Base-by-base conservation (phyloP, 1,140 invertebrate genomes). In the Subanguina moxae region DNA sequence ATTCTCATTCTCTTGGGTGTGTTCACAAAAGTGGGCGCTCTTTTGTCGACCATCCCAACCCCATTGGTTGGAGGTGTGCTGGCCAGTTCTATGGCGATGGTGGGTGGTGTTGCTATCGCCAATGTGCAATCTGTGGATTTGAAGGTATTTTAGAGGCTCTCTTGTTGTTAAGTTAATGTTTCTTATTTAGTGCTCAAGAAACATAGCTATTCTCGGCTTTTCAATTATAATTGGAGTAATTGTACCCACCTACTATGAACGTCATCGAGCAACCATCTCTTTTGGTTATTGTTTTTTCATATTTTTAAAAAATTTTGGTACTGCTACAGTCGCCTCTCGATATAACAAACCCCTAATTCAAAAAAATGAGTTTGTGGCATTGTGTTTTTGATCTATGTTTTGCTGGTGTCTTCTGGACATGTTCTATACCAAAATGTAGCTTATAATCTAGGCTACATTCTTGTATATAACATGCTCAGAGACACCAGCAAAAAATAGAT, bases 221-320 rank as follows among this genome's bases (percentile, higher is more conserved):
- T 82, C 84, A 0, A 64, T 85, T n/a, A 76, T 85, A 64, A 72
- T 84, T 32, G 84, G 84, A 5, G 64, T 85, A 15, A 83, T 84
- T 76, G 73, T 84, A 0, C 66, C 66, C 17, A 58, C 58, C 23
- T 68, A 45, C 25, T 68, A 68, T 42, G 23, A 38, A 56, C 56
- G 66, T 9, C 58, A 68, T 32, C 61, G 43, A 46, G 57, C 38
- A 28, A 63, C 52, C 13, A 32, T 63, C 15, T 9, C 23, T 15
- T 61, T 59, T 15, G 58, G 61, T 13, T 19, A 68, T 52, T 15
- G 8, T 15, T 3, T 11, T 38, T 38, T 38, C 11, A 38, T 38
- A 38, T 3, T 38, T 38, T 38, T n/a, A n/a, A n/a, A n/a, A n/a
- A n/a, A n/a, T n/a, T n/a, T n/a, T n/a, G n/a, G n/a, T n/a, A n/a